Conservation (phyloP, 2,113 vertebrate genomes). For the Bubo scandiacus region DNA sequence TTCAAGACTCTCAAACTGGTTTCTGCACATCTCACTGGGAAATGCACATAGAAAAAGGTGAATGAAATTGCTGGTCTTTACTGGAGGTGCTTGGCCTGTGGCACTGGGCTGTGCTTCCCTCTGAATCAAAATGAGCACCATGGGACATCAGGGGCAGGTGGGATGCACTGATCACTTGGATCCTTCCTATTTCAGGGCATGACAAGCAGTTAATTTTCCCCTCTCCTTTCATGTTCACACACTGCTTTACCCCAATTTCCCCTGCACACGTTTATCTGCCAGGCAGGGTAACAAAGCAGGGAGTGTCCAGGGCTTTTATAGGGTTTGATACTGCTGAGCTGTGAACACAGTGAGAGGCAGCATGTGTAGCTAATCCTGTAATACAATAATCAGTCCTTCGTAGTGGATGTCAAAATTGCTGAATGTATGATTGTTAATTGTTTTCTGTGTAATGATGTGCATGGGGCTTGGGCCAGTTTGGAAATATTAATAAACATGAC, state of each 20-base stretch:
- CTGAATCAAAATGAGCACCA: neutral
- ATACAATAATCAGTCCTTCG: conserved; percentile 9
- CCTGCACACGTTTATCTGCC: neutral
- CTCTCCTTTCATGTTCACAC: neutral
- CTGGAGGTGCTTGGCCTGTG: neutral
- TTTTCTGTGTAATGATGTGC: conserved; percentile 42
- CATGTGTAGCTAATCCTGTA: conserved; percentile 17
- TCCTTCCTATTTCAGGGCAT: neutral
- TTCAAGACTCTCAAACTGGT: neutral
- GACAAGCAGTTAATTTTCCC: neutral
- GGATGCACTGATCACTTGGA: neutral
- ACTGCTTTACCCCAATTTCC: neutral
- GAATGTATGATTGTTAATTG: conserved; percentile 39
- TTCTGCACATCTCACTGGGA: neutral
- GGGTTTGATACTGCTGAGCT: neutral
- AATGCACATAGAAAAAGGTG: neutral
- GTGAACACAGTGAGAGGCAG: neutral
- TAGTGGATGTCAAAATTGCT: neutral
- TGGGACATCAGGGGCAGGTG: neutral
- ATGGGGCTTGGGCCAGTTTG: neutral
- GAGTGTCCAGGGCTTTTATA: conserved; percentile 3
- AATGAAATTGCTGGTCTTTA: neutral
- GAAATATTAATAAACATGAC: conserved; percentile 30
- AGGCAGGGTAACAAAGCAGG: neutral
- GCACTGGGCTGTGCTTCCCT: neutral